Percentiles rank a stretch among this genome's conserved stretches.
These are phyloP conservation scores for Hydropotes inermis DNA, from an alignment of 2,113 vertebrate species.

Conservation along the genomic window DNA sequence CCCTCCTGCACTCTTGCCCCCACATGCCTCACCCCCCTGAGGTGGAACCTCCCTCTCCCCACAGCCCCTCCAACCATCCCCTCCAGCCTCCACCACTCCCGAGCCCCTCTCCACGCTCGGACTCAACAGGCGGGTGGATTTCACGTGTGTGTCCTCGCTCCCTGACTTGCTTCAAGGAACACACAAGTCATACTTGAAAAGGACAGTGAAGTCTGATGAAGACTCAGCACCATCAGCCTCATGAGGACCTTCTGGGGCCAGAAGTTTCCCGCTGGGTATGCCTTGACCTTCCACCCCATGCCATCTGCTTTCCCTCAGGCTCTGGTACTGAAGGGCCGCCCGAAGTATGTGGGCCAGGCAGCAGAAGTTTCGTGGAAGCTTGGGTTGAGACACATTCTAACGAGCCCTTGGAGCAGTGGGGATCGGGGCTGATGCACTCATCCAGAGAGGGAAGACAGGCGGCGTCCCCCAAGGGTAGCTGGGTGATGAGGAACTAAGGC, in stretches of 20 bases:
- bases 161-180: neutral
- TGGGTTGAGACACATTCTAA: neutral
- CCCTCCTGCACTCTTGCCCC: neutral
- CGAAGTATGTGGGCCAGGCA: neutral
- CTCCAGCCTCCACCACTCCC: neutral
- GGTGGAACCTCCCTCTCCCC: neutral
- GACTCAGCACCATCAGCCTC: neutral
- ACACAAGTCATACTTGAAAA: neutral
- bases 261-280: neutral
- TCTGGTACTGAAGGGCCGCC: neutral
- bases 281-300: neutral
- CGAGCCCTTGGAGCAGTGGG: neutral
- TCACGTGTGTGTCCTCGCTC: neutral
- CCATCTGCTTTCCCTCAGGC: neutral
- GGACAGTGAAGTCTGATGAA: neutral
- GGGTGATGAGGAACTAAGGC: neutral
- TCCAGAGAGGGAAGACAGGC: neutral
- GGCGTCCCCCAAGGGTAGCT: neutral
- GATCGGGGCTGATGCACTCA: neutral
- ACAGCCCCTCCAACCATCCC: neutral
- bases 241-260: neutral
- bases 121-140: neutral
- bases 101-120: neutral
- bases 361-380: neutral
- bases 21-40: no score